Conservation (phyloP, 2,888 invertebrate genomes). For the Conomelus anceps region DNA sequence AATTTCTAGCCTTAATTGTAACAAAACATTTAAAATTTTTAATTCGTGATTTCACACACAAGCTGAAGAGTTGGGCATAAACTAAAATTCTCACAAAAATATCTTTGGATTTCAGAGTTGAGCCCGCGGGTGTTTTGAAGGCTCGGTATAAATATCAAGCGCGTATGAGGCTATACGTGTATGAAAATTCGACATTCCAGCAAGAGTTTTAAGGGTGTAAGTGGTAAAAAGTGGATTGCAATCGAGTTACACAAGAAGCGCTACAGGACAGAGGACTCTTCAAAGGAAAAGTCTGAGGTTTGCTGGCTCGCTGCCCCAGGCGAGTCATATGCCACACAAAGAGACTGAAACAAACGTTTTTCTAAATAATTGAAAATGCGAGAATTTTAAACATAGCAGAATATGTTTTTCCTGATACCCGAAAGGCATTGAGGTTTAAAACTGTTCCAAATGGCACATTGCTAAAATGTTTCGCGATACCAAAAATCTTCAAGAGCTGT, state of each 20-base stretch:
- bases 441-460: background rate
- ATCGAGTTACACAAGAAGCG: background rate
- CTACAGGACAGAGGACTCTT: background rate
- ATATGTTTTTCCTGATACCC: conserved; percentile 6
- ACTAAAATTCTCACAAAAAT: no score
- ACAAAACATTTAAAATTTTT: background rate
- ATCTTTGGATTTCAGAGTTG: no score
- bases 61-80: no score
- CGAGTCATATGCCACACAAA: background rate
- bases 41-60: background rate
- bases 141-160: background rate
- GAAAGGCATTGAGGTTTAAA: background rate
- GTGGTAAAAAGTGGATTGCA: background rate
- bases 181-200: background rate
- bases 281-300: conserved; percentile 6
- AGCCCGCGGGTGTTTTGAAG: background rate
- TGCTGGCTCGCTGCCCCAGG: background rate
- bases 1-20: background rate
- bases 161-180: background rate
- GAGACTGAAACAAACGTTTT: conserved; percentile 1
- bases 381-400: background rate
- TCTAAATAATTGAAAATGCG: background rate
- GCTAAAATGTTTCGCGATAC: background rate
- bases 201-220: background rate
- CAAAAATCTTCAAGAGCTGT: background rate